These are phyloP conservation scores for Taurulus bubalis DNA, from an alignment of 2,113 vertebrate species.

Conservation along the genomic window DNA sequence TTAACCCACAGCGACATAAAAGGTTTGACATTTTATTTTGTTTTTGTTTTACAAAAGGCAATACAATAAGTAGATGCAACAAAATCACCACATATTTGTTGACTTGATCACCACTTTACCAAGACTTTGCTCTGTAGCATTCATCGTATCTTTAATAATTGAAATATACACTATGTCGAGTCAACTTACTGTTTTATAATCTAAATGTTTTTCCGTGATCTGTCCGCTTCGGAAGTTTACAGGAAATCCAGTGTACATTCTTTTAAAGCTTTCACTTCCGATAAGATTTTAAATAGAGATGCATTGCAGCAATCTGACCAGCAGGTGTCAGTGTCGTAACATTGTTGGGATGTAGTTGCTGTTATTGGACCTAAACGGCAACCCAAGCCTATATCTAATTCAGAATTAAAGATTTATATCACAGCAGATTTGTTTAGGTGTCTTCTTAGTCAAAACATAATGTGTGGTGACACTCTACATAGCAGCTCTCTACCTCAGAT, in stretches of 20 bases:
- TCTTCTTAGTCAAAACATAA: background rate
- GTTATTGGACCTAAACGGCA: background rate
- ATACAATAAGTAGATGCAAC: background rate
- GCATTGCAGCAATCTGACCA: background rate
- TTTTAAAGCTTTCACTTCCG: conserved; percentile 27
- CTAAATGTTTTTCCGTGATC: background rate
- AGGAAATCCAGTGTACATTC: background rate
- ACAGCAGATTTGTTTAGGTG: background rate
- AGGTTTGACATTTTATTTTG: background rate
- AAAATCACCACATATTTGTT: no score
- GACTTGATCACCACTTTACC: background rate
- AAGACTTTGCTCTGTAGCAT: background rate
- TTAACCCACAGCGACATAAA: background rate
- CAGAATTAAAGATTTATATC: background rate
- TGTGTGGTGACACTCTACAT: background rate
- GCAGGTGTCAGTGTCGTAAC: conserved; percentile 39
- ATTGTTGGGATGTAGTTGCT: background rate
- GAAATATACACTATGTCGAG: background rate
- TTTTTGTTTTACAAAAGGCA: background rate
- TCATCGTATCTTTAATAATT: background rate
- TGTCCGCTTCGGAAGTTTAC: background rate
- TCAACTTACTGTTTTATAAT: conserved; percentile 17
- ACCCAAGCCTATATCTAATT: background rate
- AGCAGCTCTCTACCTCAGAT: background rate
- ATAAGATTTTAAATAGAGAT: background rate